These are phyloP conservation scores for Mastacembelus armatus DNA, from an alignment of 2,797 vertebrate species.

Conservation along the genomic window DNA sequence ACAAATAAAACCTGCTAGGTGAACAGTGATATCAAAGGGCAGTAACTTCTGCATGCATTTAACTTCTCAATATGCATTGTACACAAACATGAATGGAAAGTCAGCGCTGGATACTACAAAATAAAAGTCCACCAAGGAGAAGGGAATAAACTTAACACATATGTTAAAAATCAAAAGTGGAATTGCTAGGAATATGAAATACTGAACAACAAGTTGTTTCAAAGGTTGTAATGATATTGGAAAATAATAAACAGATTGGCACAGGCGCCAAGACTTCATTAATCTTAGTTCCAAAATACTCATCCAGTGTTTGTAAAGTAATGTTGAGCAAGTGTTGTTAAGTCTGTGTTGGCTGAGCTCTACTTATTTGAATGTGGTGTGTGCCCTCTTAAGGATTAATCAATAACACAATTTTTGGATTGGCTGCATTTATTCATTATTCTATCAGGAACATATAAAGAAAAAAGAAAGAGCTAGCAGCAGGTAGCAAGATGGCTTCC, in stretches of 20 bases:
- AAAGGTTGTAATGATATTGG: conserved; percentile 33
- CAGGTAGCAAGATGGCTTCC: too few relatives aligned
- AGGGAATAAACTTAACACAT: conserved; percentile 11
- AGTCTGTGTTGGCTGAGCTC: conserved; percentile 5
- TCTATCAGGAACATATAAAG: neutral
- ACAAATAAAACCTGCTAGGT: conserved; percentile 45
- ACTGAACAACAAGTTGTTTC: conserved; percentile 36
- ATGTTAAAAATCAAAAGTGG: neutral
- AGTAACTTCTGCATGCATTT: conserved; percentile 14
- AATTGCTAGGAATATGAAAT: conserved; percentile 1
- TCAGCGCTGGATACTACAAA: neutral
- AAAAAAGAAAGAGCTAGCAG: conserved; percentile 1
- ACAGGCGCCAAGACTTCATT: conserved; percentile 28
- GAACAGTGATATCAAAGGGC: conserved; percentile 3
- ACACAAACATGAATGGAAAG: neutral
- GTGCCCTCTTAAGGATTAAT: conserved; percentile 10
- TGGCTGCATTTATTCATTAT: conserved; percentile 2
- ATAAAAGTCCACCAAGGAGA: conserved; percentile 1
- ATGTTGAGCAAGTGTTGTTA: too few relatives aligned
- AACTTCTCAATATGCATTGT: neutral
- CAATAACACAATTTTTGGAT: conserved; percentile 20
- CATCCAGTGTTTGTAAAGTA: conserved; percentile 11
- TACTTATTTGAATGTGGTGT: conserved; percentile 5
- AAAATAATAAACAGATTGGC: conserved; percentile 44
- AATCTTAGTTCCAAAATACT: conserved; percentile 35